phyloP scores from a whole-genome alignment of 1,140 invertebrate genomes.

The Apis florea region DNA sequence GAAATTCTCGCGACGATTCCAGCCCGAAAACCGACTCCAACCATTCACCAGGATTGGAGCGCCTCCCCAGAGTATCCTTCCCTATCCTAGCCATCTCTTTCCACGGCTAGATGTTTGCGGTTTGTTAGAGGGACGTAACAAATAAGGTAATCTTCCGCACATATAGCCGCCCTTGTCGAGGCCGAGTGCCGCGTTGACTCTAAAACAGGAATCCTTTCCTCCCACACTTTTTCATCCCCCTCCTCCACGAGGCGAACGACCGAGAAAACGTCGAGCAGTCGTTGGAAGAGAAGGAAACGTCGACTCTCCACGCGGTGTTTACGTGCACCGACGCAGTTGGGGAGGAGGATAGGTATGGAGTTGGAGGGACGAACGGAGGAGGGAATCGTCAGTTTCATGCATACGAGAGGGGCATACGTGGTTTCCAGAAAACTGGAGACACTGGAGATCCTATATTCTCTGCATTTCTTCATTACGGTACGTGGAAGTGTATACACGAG shows the following conservation, averaged over 20 bases:
- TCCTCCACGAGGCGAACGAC: slow-evolving; percentile 13
- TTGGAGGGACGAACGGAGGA: slow-evolving; percentile 1
- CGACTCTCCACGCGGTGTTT: background rate
- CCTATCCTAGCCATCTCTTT: slow-evolving; percentile 37
- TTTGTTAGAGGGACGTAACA: slow-evolving; percentile 77
- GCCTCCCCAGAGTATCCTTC: slow-evolving; percentile 60
- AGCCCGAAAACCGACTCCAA: slow-evolving; percentile 2
- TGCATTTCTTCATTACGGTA: slow-evolving; percentile 69
- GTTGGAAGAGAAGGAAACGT: background rate
- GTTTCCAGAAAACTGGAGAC: slow-evolving; percentile 63
- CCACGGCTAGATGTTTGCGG: slow-evolving; percentile 64
- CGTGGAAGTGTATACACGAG: slow-evolving; percentile 5
- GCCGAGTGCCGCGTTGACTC: slow-evolving; percentile 70
- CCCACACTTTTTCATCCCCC: slow-evolving; percentile 27
- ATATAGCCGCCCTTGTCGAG: slow-evolving; percentile 73
- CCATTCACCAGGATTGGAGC: background rate
- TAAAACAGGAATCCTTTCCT: slow-evolving; percentile 62
- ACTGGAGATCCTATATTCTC: slow-evolving; percentile 43
- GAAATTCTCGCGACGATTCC: slow-evolving; percentile 29
- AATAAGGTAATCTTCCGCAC: slow-evolving; percentile 77
- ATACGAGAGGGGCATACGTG: slow-evolving; percentile 63
- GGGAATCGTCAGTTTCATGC: slow-evolving; percentile 51
- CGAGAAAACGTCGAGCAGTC: slow-evolving; percentile 14
- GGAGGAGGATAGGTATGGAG: background rate
- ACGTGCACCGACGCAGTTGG: background rate